Evolutionary conservation across 2,888 invertebrate genomes (phyloP).

Genomic region (Colletes collaris): DNA sequence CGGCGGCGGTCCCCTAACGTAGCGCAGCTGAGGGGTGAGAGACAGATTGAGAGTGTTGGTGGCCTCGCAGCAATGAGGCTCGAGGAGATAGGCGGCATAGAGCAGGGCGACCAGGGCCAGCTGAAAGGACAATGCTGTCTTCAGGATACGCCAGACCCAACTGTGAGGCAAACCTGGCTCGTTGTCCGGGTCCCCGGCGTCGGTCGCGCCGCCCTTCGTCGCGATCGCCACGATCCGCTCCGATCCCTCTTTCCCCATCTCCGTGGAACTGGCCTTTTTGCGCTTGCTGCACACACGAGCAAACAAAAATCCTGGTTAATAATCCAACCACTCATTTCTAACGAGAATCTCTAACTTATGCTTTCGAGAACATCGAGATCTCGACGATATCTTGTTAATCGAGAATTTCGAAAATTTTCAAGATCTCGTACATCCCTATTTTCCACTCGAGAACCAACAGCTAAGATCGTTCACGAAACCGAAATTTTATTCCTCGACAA

Average conservation of each 20-base stretch:
- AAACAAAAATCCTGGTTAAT: slow-evolving; percentile 2
- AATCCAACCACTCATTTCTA: no score
- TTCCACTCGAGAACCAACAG: no score
- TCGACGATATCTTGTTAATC: no score
- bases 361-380: no score
- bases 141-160: slow-evolving; percentile 89
- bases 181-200: slow-evolving; percentile 84
- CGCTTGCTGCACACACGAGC: slow-evolving; percentile 54
- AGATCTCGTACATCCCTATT: no score
- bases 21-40: slow-evolving; percentile 91
- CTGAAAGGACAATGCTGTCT: slow-evolving; percentile 91
- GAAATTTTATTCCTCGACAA: no score
- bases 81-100: slow-evolving; percentile 89
- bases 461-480: no score
- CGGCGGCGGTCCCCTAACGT: slow-evolving; percentile 93
- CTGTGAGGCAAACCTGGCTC: slow-evolving; percentile 85
- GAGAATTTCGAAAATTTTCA: no score
- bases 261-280: slow-evolving; percentile 73
- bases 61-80: slow-evolving; percentile 91
- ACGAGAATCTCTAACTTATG: no score
- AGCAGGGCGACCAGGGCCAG: slow-evolving; percentile 89
- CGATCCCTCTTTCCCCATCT: slow-evolving; percentile 70
- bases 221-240: slow-evolving; percentile 3
- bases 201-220: slow-evolving; percentile 83
- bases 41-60: slow-evolving; percentile 90